Percentiles rank a stretch among this genome's conserved stretches.
These are phyloP conservation scores for Tamias sibiricus DNA, from an alignment of 2,113 vertebrate species.

Conservation along the genomic window DNA sequence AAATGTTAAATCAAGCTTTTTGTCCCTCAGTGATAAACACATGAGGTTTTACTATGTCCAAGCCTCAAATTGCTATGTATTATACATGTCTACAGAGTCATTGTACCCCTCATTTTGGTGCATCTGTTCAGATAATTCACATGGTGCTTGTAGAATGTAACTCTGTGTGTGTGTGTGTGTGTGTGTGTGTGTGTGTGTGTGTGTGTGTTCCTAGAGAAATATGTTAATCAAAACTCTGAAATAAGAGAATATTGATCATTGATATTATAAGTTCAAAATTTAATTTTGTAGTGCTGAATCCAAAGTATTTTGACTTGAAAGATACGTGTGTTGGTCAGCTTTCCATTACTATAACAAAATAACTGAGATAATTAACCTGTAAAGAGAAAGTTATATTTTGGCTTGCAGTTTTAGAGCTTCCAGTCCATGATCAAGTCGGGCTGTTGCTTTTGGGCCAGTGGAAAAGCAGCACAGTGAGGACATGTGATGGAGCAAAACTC, in stretches of 20 bases:
- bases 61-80: neutral
- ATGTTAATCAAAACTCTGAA: neutral
- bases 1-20: neutral
- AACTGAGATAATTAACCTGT: neutral
- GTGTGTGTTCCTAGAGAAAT: neutral
- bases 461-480: neutral
- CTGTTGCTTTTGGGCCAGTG: neutral
- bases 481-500: neutral
- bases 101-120: accelerated
- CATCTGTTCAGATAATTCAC: neutral
- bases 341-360: neutral
- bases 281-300: neutral
- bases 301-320: neutral
- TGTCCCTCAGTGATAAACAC: neutral
- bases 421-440: neutral
- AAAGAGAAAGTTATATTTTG: neutral
- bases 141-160: neutral
- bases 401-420: neutral
- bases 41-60: neutral
- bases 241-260: neutral
- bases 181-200: neutral
- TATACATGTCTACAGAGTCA: neutral
- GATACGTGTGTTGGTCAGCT: neutral
- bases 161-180: neutral
- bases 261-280: neutral